Percentiles rank a stretch among this genome's conserved stretches.
Evolutionary conservation across 2,113 vertebrate species (phyloP).

Genomic region (Pseudorectes ferrugineus): DNA sequence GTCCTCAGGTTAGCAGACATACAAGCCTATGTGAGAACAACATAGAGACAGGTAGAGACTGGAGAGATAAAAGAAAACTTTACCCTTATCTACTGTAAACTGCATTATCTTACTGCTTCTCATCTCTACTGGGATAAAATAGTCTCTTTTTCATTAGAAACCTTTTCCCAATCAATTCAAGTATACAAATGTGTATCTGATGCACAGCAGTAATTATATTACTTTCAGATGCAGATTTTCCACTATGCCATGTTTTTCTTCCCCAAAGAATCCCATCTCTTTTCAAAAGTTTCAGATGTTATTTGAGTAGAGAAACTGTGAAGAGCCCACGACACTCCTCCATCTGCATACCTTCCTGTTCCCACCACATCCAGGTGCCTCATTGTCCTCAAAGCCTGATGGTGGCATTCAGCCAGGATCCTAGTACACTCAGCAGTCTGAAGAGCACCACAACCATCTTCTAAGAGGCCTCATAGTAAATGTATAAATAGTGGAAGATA

Average conservation of each 20-base stretch:
- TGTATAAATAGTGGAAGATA: background rate
- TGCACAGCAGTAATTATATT: background rate
- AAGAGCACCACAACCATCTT: conserved; percentile 1
- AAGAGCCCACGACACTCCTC: background rate
- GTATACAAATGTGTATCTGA: background rate
- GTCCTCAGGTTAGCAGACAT: background rate
- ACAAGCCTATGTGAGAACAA: background rate
- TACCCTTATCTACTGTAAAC: background rate
- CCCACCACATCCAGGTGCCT: background rate
- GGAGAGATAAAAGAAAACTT: background rate
- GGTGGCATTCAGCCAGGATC: background rate
- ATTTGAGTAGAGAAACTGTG: conserved; percentile 44
- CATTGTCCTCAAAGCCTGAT: background rate
- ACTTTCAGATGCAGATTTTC: conserved; percentile 27
- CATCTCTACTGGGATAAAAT: background rate
- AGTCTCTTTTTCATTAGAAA: conserved; percentile 11
- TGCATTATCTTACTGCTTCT: background rate
- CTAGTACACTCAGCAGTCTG: background rate
- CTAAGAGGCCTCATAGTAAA: background rate
- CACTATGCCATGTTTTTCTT: background rate
- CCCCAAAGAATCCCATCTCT: background rate
- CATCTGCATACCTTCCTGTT: background rate
- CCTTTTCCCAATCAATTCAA: background rate
- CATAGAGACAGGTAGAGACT: background rate
- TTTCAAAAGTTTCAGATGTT: conserved; percentile 45